Base-by-base conservation (phyloP, 2,888 invertebrate genomes). In the Cylloceria caligata region DNA sequence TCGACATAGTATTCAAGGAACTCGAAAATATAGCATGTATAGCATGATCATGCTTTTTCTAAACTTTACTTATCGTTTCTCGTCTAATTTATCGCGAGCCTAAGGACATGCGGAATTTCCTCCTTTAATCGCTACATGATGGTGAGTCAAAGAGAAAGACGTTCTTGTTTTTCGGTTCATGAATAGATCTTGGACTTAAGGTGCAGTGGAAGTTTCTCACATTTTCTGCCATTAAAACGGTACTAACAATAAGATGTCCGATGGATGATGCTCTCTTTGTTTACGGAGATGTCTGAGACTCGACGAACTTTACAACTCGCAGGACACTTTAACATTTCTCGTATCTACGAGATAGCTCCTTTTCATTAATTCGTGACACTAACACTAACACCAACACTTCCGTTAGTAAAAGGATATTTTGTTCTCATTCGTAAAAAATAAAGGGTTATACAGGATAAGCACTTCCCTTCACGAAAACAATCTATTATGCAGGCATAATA, bases 61-160 rank as follows among this genome's bases (percentile, higher is more conserved):
- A 87, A 87, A 88, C 86, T 87, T 88, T 84, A 80, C 86, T 86
- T 81, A 83, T 83, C 78, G 81, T 86, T 88, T 87, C 83, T 81
- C 82, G 81, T 87, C 84, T 86, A 86, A 88, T 81, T 78, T 62
- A 74, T 78, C 69, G 27, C 30, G 42, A 71, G 60, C 65, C 7
- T 27, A 30, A 3, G 34, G 67, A 67, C 49, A 55, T 57, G 39
- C 24, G 72, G 45, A 62, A 68, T 62, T 77, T 47, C 52, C 60
- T 1, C 21, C 36, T 21, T 73, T 24, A 47, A 69, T 16, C 36
- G 60, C 68, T 64, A 47, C 55, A 9, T 27, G 42, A 5, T 19
- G 27, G 39, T 16, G n/a, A 21, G 27, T 75, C 68, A 11, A 49
- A 39, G 30, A 27, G 45, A 21, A 52, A 73, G 30, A n/a, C 49